These are phyloP conservation scores for Drosophila buzzatii DNA, from an alignment of 2,888 invertebrate genomes.

Conservation along the genomic window DNA sequence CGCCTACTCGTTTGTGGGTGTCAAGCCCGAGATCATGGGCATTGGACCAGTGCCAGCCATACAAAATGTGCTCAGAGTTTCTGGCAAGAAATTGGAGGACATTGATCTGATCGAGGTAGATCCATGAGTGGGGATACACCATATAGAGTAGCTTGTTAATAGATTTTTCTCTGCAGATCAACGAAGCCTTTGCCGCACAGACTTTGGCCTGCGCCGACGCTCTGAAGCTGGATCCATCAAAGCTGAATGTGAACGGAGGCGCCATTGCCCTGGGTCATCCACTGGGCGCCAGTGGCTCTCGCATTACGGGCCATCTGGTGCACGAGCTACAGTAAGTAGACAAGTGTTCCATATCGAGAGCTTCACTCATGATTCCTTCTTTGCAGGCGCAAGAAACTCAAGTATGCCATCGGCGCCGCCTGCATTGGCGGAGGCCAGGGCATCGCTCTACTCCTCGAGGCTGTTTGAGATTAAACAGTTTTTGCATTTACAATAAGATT, in stretches of 20 bases:
- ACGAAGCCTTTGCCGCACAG: conserved; percentile 99
- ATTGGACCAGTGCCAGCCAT: conserved; percentile 98
- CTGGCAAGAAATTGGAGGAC: conserved; percentile 92
- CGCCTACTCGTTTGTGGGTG: conserved; percentile 96
- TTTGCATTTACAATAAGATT: conserved; percentile 58
- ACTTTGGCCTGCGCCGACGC: conserved; percentile 96
- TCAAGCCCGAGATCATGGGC: conserved; percentile 99
- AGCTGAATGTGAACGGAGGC: conserved; percentile 97
- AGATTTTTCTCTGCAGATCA: conserved; percentile 89
- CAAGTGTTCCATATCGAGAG: conserved; percentile 1
- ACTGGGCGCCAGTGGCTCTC: conserved; percentile 96
- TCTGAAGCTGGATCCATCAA: conserved; percentile 93
- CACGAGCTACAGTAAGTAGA: conserved; percentile 93
- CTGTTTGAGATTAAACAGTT: conserved; percentile 76
- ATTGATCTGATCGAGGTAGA: conserved; percentile 96
- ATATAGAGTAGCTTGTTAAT: neutral
- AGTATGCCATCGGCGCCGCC: conserved; percentile 96
- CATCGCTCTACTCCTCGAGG: conserved; percentile 96
- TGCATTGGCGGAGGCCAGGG: conserved; percentile 99
- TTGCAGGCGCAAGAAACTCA: conserved; percentile 91
- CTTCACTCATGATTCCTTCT: neutral
- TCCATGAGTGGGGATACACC: neutral
- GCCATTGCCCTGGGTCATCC: conserved; percentile 99
- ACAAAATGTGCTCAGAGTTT: conserved; percentile 91
- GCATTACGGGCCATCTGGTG: conserved; percentile 95